Percentiles rank a stretch among this genome's conserved stretches.
phyloP scores from a whole-genome alignment of 2,888 invertebrate genomes.

The Branchellion lobata region DNA sequence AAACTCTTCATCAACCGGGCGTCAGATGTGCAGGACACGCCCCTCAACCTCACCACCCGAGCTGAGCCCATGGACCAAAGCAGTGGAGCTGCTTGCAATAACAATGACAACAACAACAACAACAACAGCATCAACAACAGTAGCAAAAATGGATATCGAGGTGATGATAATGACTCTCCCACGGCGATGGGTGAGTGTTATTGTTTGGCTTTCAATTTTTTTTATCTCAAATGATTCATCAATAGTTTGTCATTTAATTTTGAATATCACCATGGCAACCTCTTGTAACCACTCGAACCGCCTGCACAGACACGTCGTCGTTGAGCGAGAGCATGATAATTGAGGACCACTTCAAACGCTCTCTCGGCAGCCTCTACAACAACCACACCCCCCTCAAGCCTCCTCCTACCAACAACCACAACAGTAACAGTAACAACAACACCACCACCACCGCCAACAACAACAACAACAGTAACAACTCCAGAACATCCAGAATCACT shows the following conservation, averaged over 20 bases:
- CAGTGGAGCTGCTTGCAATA: neutral
- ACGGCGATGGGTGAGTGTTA: neutral
- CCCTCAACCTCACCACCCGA: constrained; percentile 32
- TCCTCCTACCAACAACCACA: neutral
- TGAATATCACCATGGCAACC: no score
- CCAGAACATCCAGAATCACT: neutral
- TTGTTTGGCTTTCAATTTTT: neutral
- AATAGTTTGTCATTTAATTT: no score
- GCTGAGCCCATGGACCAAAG: neutral
- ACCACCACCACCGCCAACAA: neutral
- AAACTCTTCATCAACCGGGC: constrained; percentile 34
- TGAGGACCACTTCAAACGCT: constrained; percentile 38
- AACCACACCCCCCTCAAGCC: neutral
- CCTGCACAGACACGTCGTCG: neutral
- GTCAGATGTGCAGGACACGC: constrained; percentile 27
- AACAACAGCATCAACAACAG: neutral
- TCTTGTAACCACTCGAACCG: no score
- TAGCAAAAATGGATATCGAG: neutral
- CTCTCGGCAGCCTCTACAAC: constrained; percentile 32
- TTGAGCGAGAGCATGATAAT: constrained; percentile 17
- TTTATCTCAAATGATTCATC: no score
- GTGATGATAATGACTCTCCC: neutral
- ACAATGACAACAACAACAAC: no score
- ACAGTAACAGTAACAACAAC: neutral
- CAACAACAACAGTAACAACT: neutral